phyloP scores from a whole-genome alignment of 2,113 vertebrate species.

The Uropsilus gracilis region DNA sequence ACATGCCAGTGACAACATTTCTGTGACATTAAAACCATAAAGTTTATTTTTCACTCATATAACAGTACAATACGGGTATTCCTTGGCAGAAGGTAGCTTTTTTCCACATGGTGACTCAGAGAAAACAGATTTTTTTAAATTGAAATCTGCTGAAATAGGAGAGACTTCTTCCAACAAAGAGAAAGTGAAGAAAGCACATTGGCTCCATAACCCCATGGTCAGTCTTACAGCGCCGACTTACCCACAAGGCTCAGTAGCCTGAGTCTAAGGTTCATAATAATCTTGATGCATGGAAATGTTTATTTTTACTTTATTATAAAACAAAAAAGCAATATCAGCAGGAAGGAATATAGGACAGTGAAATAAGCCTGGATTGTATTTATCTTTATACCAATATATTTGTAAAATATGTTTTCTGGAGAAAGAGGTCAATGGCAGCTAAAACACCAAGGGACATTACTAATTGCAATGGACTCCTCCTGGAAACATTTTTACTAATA shows the following conservation, averaged over 20 bases:
- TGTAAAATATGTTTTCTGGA: not conserved
- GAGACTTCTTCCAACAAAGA: not conserved
- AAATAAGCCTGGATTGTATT: not conserved
- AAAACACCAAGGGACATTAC: not conserved
- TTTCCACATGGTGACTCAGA: not conserved
- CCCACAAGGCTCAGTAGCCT: not conserved
- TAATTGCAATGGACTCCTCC: not conserved
- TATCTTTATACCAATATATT: not conserved
- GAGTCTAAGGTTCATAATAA: not conserved
- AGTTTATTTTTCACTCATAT: not conserved
- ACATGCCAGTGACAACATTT: not conserved
- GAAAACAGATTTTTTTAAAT: not conserved
- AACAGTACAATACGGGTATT: not conserved
- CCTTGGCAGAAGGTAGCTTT: not conserved
- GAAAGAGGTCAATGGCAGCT: not conserved
- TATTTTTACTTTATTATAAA: not conserved
- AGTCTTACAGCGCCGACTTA: not conserved
- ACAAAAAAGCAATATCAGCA: not conserved
- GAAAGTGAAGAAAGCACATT: not conserved
- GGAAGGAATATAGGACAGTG: not conserved
- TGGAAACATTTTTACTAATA: not conserved
- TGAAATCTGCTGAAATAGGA: not conserved
- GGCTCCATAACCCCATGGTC: not conserved
- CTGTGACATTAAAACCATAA: not conserved
- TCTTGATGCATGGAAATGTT: not conserved